Conservation (phyloP, 2,888 invertebrate species). For the Cinara cedri region DNA sequence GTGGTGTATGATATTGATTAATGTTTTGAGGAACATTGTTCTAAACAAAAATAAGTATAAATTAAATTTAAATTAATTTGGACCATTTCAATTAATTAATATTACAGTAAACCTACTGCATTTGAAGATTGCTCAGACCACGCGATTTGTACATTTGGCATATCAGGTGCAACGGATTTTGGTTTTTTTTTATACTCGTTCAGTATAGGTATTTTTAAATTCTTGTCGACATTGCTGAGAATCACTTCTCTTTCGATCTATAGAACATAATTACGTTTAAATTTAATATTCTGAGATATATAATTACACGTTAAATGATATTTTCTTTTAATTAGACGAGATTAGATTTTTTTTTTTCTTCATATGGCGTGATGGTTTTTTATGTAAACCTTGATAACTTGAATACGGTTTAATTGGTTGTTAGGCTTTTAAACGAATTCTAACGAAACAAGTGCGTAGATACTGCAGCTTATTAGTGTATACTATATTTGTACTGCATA, state of each 20-base stretch:
- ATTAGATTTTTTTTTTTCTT: background rate
- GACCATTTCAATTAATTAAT: background rate
- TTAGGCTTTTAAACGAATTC: slow-evolving; percentile 15
- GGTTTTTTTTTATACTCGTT: slow-evolving; percentile 74
- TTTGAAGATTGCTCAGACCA: slow-evolving; percentile 67
- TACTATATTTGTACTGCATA: slow-evolving; percentile 28
- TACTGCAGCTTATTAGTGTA: slow-evolving; percentile 8
- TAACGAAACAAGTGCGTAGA: slow-evolving; percentile 4
- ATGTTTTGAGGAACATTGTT: slow-evolving; percentile 53
- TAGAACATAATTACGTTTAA: slow-evolving; percentile 59
- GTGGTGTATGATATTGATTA: slow-evolving; percentile 36
- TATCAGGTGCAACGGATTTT: slow-evolving; percentile 76
- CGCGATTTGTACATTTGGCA: slow-evolving; percentile 75
- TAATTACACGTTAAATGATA: background rate
- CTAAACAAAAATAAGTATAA: slow-evolving; percentile 18
- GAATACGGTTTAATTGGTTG: slow-evolving; percentile 10
- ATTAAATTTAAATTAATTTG: background rate
- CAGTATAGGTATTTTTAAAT: slow-evolving; percentile 78
- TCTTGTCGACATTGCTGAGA: slow-evolving; percentile 75
- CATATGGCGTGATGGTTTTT: background rate
- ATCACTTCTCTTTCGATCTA: slow-evolving; percentile 83
- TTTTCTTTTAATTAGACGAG: slow-evolving; percentile 22
- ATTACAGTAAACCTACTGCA: slow-evolving; percentile 44
- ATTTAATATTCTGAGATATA: background rate
- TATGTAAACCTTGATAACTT: background rate